These are phyloP conservation scores for Mormyrus proboscirostris DNA, from an alignment of 2,797 vertebrate genomes.

Conservation along the genomic window DNA sequence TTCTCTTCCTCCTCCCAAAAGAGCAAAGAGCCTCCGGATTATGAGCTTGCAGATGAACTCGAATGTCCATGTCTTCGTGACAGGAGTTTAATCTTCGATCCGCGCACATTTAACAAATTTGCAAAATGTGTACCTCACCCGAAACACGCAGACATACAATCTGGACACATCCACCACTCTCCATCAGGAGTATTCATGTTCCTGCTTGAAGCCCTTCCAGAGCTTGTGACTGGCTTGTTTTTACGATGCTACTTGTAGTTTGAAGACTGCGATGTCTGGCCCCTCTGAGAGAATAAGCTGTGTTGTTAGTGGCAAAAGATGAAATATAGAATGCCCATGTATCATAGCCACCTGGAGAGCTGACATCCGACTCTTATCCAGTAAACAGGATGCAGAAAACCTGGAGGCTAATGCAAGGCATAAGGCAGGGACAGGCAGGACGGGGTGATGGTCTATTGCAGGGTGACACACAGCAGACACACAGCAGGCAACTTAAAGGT, in stretches of 20 bases:
- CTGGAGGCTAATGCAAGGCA: background rate
- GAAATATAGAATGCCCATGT: constrained; percentile 34
- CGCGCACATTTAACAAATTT: constrained; percentile 8
- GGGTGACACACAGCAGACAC: background rate
- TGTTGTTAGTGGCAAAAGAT: constrained; percentile 29
- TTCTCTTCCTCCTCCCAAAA: background rate
- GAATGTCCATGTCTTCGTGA: background rate
- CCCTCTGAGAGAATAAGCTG: background rate
- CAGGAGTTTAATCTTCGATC: background rate
- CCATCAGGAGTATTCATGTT: constrained; percentile 18
- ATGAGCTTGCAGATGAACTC: background rate
- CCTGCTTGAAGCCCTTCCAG: background rate
- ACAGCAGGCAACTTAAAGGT: background rate
- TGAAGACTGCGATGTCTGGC: constrained; percentile 28
- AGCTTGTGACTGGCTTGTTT: constrained; percentile 24
- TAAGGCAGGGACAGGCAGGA: background rate
- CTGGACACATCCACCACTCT: background rate
- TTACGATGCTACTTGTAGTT: constrained; percentile 21
- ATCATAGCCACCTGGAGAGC: constrained; percentile 38
- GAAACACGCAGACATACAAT: constrained; percentile 17
- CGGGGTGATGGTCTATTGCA: background rate
- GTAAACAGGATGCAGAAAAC: background rate
- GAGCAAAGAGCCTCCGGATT: background rate
- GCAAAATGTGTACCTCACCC: background rate
- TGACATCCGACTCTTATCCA: background rate